Evolutionary conservation across 2,797 vertebrate genomes (phyloP).

Genomic region (Mormyrops attenuatus): DNA sequence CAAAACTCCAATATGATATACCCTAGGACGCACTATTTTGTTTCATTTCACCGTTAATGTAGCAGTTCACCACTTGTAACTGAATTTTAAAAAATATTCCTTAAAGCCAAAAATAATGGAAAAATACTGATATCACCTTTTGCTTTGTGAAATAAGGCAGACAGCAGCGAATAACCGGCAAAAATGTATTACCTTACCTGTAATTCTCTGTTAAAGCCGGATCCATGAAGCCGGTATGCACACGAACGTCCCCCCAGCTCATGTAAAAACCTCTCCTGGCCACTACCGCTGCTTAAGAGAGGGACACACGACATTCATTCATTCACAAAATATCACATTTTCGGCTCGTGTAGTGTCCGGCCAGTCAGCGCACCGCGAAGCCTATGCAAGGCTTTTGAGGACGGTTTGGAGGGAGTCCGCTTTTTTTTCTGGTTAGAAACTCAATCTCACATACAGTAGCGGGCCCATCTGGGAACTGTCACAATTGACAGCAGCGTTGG

Average conservation of each 20-base stretch:
- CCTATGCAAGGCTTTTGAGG: slow-evolving; percentile 68
- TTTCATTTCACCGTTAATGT: background rate
- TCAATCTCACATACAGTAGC: slow-evolving; percentile 87
- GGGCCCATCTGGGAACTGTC: slow-evolving; percentile 79
- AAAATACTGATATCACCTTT: background rate
- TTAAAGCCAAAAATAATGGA: background rate
- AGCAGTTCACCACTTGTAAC: background rate
- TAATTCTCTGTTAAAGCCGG: background rate
- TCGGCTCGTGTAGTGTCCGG: slow-evolving; percentile 37
- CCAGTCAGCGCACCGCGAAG: slow-evolving; percentile 53
- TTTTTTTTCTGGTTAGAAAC: slow-evolving; percentile 72
- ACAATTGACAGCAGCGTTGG: slow-evolving; percentile 77
- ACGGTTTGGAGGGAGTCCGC: slow-evolving; percentile 65
- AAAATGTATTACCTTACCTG: slow-evolving; percentile 2
- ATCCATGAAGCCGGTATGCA: background rate
- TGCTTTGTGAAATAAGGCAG: background rate
- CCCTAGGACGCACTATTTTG: background rate
- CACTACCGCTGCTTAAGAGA: slow-evolving; percentile 3
- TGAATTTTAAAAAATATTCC: background rate
- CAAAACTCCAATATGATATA: background rate
- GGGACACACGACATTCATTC: slow-evolving; percentile 18
- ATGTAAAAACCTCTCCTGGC: background rate
- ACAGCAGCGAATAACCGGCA: background rate
- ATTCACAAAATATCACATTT: slow-evolving; percentile 20
- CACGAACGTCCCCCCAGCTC: background rate